Percentiles rank a stretch among this genome's conserved stretches.
These are phyloP conservation scores for Tenthredo distinguenda DNA, from an alignment of 2,888 invertebrate species.

Conservation along the genomic window DNA sequence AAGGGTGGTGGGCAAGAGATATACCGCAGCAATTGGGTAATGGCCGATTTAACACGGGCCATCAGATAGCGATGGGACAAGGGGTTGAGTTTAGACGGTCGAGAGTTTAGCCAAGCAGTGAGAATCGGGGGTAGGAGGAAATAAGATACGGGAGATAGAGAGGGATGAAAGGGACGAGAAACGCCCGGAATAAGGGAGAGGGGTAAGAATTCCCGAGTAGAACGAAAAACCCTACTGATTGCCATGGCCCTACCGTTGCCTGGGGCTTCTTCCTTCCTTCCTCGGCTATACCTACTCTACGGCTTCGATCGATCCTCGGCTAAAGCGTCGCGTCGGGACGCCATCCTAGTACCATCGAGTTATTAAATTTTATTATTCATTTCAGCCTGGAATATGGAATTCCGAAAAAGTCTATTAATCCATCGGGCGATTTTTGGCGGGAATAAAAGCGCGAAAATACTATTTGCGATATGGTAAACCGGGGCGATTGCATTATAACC, in stretches of 20 bases:
- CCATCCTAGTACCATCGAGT: slow-evolving; percentile 4
- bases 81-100: slow-evolving; percentile 48
- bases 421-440: slow-evolving; percentile 3
- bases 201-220: slow-evolving; percentile 58
- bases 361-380: slow-evolving; percentile 31
- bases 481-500: neutral
- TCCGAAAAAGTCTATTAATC: slow-evolving; percentile 23
- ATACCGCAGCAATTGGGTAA: slow-evolving; percentile 67
- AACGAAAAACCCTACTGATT: slow-evolving; percentile 67
- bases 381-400: slow-evolving; percentile 32
- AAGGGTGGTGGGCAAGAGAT: slow-evolving; percentile 25
- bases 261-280: slow-evolving; percentile 14
- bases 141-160: slow-evolving; percentile 13
- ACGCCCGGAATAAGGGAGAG: slow-evolving; percentile 53
- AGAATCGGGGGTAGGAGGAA: slow-evolving; percentile 23
- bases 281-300: neutral
- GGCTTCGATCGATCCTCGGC: slow-evolving; percentile 15
- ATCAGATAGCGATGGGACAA: slow-evolving; percentile 67
- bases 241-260: slow-evolving; percentile 55
- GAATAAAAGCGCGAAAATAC: neutral
- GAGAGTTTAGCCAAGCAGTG: slow-evolving; percentile 37
- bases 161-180: slow-evolving; percentile 56
- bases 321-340: slow-evolving; percentile 22
- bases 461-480: neutral
- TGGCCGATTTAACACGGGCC: slow-evolving; percentile 72